These are phyloP conservation scores for Lethrus apterus DNA, from an alignment of 1,140 invertebrate species.

Conservation along the genomic window DNA sequence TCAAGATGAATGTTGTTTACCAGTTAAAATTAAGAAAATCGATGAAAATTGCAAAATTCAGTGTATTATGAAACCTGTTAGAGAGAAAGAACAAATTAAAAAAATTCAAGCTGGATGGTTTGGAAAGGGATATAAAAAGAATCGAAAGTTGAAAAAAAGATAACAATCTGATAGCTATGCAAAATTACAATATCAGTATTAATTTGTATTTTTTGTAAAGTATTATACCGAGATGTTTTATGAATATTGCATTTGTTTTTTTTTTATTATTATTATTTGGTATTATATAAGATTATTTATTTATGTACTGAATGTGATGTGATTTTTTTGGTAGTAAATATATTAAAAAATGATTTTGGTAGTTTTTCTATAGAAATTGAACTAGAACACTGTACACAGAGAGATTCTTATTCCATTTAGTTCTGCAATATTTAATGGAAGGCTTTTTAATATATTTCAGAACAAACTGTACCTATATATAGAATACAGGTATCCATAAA, in stretches of 20 bases:
- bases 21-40: conserved; percentile 18
- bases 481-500: background rate
- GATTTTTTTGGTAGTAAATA: conserved; percentile 12
- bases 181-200: conserved; percentile 12
- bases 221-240: too few species aligned
- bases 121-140: conserved; percentile 51
- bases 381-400: too few species aligned
- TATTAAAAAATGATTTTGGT: too few species aligned
- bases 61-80: conserved; percentile 24
- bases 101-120: conserved; percentile 52
- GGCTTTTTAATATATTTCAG: too few species aligned
- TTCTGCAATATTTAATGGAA: too few species aligned
- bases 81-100: conserved; percentile 31
- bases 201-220: conserved; percentile 8
- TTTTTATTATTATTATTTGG: conserved; percentile 8
- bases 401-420: too few species aligned
- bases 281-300: background rate
- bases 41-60: too few species aligned
- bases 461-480: background rate
- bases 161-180: conserved; percentile 9
- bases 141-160: conserved; percentile 35
- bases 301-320: conserved; percentile 14
- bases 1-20: conserved; percentile 32
- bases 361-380: too few species aligned
- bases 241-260: too few species aligned